Evolutionary conservation across 2,888 invertebrate species (phyloP), one percentile per base, ranked within the genome.

Genomic region (Brachypterus glaber): DNA sequence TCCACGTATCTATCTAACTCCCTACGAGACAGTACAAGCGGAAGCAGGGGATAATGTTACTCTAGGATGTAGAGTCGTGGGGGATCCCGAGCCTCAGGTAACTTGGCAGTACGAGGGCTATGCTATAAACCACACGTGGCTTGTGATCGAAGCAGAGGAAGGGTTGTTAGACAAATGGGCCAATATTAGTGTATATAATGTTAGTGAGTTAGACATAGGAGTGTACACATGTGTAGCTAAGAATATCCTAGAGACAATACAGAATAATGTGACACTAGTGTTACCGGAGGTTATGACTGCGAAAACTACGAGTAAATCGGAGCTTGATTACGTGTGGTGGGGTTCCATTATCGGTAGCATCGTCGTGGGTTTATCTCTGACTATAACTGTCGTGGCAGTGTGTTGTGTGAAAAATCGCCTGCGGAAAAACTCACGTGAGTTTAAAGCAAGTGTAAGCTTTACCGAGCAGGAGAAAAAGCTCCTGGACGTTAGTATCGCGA

Each of bases 391-490:
- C 37, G 73, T 83, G 3, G 68, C 69, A 9, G 62, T 72, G 41
- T 73, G 72, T 48, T 75, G 62, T 70, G 67, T 70, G 64, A 66
- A 70, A 1, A 64, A 69, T 11, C 66, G 72, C 2, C 68, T 71
- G 39, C 66, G 71, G 1, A 68, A 73, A 32, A 71, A 73, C 37
- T 74, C 74, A 53, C 77, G 82, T 46, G 82, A 82, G 27, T 73
- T 83, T 39, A 85, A 85, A 54, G 77, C 80, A 30, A 84, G 84
- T 62, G 76, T 83, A 1, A 87, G 86, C 59, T 86, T 86, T 58
- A 86, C 83, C 32, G 89, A 89, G 55, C 89, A 89, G 67, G 88
- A 89, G 58, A 88, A 89, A 63, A 86, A 87, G 57, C 69, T 89
- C 39, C 68, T 89, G 44, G 87, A 88, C 51, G 77, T 86, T 12